Evolutionary conservation across 2,113 vertebrate species (phyloP).

Genomic region (Patagioenas fasciata): DNA sequence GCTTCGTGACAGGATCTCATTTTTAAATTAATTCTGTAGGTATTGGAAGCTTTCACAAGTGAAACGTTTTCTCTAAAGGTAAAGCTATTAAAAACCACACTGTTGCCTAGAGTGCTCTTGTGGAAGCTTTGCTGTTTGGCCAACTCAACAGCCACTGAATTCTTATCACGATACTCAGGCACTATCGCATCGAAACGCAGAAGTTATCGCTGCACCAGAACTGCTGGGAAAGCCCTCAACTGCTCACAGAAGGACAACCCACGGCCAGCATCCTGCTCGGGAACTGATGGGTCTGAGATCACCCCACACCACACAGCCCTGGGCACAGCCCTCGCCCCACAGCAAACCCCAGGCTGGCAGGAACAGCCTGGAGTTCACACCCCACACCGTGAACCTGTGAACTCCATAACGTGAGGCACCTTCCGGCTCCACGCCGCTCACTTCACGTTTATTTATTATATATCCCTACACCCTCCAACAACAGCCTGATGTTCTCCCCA

Average conservation of each 20-base stretch:
- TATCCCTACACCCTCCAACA: too few species aligned
- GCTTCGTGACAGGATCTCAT: neutral
- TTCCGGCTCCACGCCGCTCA: neutral
- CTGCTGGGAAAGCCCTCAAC: neutral
- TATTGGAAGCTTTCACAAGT: conserved; percentile 8
- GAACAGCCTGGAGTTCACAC: neutral
- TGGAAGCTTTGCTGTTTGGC: neutral
- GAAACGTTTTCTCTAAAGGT: neutral
- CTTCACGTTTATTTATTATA: neutral
- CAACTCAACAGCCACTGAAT: neutral
- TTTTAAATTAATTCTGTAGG: neutral
- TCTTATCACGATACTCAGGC: neutral
- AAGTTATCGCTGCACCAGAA: neutral
- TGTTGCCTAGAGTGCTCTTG: neutral
- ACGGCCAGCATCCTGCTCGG: neutral
- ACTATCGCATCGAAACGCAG: neutral
- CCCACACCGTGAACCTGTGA: neutral
- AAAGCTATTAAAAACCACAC: neutral
- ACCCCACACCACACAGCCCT: neutral
- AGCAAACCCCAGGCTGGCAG: neutral
- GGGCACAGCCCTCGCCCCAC: neutral
- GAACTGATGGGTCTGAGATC: neutral
- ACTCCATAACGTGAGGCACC: neutral
- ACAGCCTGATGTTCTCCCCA: too few species aligned
- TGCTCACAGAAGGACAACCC: neutral